Evolutionary conservation across 2,797 vertebrate genomes (phyloP).

Genomic region (Agapornis canus): DNA sequence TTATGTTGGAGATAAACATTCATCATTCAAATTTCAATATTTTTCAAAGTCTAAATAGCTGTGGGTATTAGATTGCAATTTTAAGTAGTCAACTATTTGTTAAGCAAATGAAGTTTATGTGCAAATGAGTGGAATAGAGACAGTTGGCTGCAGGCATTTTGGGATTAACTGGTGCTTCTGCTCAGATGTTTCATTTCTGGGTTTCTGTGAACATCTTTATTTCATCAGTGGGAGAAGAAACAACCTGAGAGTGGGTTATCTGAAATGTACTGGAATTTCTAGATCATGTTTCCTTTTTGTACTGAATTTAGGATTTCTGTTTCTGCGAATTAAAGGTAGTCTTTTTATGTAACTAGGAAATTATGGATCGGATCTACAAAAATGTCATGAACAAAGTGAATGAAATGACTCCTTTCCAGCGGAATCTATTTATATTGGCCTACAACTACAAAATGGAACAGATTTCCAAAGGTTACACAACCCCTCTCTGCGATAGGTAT

Average conservation of each 20-base stretch:
- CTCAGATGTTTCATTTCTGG: background rate
- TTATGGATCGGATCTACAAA: slow-evolving; percentile 98
- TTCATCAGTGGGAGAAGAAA: background rate
- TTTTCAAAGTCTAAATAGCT: background rate
- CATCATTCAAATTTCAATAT: fast-evolving
- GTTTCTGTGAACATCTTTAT: background rate
- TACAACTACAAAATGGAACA: slow-evolving; percentile 98
- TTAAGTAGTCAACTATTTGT: background rate
- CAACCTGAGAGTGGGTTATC: background rate
- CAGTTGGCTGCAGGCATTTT: background rate
- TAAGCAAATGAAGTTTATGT: background rate
- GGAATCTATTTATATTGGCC: slow-evolving; percentile 88
- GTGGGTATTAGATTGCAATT: background rate
- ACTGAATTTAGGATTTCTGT: background rate
- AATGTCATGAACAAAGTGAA: slow-evolving; percentile 94
- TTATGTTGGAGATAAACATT: background rate
- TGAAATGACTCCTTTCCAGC: slow-evolving; percentile 88
- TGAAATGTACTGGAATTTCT: background rate
- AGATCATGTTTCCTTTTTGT: background rate
- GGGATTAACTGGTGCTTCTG: background rate
- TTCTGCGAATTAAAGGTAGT: background rate
- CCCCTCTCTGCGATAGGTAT: slow-evolving; percentile 90
- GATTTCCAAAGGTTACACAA: slow-evolving; percentile 86
- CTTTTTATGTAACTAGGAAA: slow-evolving; percentile 83
- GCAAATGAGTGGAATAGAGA: background rate